Evolutionary conservation across 1,140 invertebrate genomes (phyloP), one percentile per base, ranked within the genome.

Genomic region (Phymorhynchus buccinoides): DNA sequence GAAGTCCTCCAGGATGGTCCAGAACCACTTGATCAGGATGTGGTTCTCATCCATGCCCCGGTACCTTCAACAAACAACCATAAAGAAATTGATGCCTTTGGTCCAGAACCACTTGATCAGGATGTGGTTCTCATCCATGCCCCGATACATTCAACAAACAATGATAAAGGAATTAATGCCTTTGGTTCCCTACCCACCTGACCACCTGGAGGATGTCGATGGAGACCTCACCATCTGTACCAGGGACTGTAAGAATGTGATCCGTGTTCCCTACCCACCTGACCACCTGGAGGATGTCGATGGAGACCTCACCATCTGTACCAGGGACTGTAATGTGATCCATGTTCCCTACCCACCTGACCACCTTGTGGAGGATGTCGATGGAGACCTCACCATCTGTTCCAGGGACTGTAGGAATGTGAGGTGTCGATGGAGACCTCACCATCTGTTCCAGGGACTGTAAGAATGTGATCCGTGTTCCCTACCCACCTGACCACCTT

Each of bases 51-150:
- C 95, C 85, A 96, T 92, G 88, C 96, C 96, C 42, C 95, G 93
- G 90, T 96, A 96, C 86, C 95, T 95, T n/a, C n/a, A n/a, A n/a
- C n/a, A n/a, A n/a, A n/a, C n/a, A n/a, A n/a, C n/a, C n/a, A n/a
- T n/a, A n/a, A n/a, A n/a, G n/a, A n/a, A n/a, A n/a, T n/a, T n/a
- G n/a, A n/a, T n/a, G n/a, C n/a, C n/a, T n/a, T n/a, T 95, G 68
- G 94, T 92, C 95, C 95, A 96, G 68, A 96, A 91, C 95, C 95
- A 96, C 84, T 94, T 93, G 1, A 96, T 95, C 30, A 96, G 89
- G 80, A 94, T 93, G 89, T 95, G 94, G 80, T 93, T 94, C 89
- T 95, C 95, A 88, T 96, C 95, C 85, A 96, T 92, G 88, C 96
- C 96, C 42, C 95, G 93, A 89, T 96, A 96, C 86, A n/a, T n/a